Conservation (phyloP, 2,888 invertebrate species). For the Acanthosoma haemorrhoidale region DNA sequence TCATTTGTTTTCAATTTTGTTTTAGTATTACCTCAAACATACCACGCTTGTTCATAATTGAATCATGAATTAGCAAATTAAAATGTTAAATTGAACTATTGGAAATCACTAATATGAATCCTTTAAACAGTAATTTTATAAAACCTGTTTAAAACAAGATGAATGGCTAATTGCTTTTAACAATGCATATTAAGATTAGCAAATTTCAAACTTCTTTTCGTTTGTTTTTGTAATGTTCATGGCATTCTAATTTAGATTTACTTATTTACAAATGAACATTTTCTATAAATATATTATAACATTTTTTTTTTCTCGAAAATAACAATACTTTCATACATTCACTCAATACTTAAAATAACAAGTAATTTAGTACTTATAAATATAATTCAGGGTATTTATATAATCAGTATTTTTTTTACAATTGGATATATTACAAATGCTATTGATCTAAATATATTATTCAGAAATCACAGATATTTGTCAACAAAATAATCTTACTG, state of each 20-base stretch:
- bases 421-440: background rate
- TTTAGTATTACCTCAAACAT: too few species aligned
- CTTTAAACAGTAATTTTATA: background rate
- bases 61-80: too few species aligned
- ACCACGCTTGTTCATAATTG: too few species aligned
- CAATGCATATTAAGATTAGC: background rate
- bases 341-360: background rate
- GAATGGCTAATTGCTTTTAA: background rate
- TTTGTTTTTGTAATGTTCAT: too few species aligned
- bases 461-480: background rate
- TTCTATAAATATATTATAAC: slow-evolving; percentile 4
- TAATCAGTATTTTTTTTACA: background rate
- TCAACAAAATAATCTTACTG: background rate
- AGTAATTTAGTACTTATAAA: background rate
- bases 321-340: background rate
- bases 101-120: background rate
- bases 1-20: too few species aligned
- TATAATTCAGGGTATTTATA: background rate
- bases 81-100: too few species aligned
- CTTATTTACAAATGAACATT: background rate
- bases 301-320: background rate
- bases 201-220: too few species aligned
- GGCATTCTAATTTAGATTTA: background rate
- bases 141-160: background rate
- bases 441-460: background rate